phyloP scores from a whole-genome alignment of 2,797 vertebrate genomes.

The Notolepis coatsorum region DNA sequence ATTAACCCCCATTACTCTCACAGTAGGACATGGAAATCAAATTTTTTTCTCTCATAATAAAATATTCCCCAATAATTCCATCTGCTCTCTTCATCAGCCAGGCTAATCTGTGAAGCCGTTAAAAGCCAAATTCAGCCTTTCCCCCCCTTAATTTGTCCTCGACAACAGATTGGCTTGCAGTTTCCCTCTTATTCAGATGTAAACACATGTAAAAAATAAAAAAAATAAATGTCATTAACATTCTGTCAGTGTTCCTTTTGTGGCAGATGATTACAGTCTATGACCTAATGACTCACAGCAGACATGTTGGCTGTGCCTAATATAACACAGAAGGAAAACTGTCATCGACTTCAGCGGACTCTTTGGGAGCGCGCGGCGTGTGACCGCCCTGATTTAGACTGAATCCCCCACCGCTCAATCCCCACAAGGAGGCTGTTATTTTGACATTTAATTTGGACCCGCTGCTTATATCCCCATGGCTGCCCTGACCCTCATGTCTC shows the following conservation, averaged over 20 bases:
- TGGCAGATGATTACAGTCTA: constrained; percentile 39
- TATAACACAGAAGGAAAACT: constrained; percentile 29
- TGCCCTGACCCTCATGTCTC: constrained; percentile 46
- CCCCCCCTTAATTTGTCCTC: constrained; percentile 45
- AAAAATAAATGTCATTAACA: constrained; percentile 42
- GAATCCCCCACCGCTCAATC: constrained; percentile 45
- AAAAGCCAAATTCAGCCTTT: constrained; percentile 70
- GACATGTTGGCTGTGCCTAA: constrained; percentile 28
- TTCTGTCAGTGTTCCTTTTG: constrained; percentile 36
- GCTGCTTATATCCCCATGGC: constrained; percentile 48
- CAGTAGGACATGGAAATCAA: constrained; percentile 68
- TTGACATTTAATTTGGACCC: constrained; percentile 67
- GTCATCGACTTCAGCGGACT: constrained; percentile 34
- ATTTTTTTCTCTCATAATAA: constrained; percentile 39
- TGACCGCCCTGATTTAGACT: constrained; percentile 51
- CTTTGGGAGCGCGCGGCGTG: constrained; percentile 26
- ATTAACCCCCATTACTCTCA: constrained; percentile 79
- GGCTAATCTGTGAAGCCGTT: constrained; percentile 69
- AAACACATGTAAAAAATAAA: constrained; percentile 18
- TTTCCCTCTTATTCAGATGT: background rate
- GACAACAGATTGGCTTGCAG: constrained; percentile 2
- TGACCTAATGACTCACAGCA: constrained; percentile 33
- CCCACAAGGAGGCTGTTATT: constrained; percentile 55
- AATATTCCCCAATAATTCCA: constrained; percentile 66
- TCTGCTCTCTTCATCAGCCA: constrained; percentile 71